Evolutionary conservation across 2,888 invertebrate species (phyloP), one percentile per base, ranked within the genome.

Genomic region (Pegoplata infirma): DNA sequence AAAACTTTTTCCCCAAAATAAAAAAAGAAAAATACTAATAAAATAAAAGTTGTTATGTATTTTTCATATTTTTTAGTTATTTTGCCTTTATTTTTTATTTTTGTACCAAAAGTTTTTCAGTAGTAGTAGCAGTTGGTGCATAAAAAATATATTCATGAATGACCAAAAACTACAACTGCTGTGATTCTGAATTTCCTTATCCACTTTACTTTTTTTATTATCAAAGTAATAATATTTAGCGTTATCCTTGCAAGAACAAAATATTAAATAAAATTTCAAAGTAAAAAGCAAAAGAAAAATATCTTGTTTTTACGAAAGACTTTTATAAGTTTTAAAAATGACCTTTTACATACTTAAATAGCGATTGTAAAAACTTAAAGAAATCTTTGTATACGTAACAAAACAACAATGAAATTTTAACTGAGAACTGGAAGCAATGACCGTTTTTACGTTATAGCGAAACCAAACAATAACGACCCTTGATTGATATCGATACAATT

Each of bases 11-110:
- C 64, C 28, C 28, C 4, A 28, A 28, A n/a, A n/a, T n/a, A n/a
- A n/a, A n/a, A 6, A 25, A 25, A 25, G 6, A 25, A 25, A 25
- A 25, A 6, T 25, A 25, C 3, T 25, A 25, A 25, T 68, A 78
- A 78, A 74, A 78, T 78, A 69, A 78, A 78, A 78, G 69, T 78
- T 78, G 58, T 36, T 64, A 49, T 74, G 59, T 59, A 19, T 40
- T 47, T 69, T 69, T 58, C 40, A 44, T 6, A 46, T 67, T 17
- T 12, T 46, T 40, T 25, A 14, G 17, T 25, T 19, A 36, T 63
- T 23, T 67, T 17, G 55, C n/a, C 3, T 8, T 10, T 12, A 40
- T 32, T 3, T n/a, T 58, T 56, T 25, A 5, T 32, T 36, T 36
- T 36, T 4, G 10, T 36, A 12, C 10, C 25, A 23, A 3, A 19